Evolutionary conservation across 2,888 invertebrate genomes (phyloP).

Genomic region (Adelphocoris suturalis): DNA sequence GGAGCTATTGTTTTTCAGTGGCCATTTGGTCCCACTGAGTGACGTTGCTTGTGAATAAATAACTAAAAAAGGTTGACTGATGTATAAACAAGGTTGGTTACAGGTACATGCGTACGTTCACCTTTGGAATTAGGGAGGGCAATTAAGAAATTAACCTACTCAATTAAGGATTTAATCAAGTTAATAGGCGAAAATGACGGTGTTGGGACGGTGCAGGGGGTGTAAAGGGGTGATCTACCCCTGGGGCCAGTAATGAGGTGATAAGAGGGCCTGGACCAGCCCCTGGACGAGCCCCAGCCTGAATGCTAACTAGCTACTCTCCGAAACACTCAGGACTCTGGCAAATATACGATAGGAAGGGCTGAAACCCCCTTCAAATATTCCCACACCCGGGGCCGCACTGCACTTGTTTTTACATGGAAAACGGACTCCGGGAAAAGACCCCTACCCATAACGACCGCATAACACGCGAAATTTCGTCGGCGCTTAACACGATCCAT

Average conservation of each 20-base stretch:
- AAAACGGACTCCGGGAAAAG: background rate
- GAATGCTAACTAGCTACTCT: conserved; percentile 36
- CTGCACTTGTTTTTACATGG: conserved; percentile 55
- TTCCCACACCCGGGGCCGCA: background rate
- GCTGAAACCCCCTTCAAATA: background rate
- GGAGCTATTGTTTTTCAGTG: too few relatives aligned
- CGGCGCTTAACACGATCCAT: conserved; percentile 43
- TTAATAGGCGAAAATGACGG: conserved; percentile 3
- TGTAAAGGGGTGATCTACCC: background rate
- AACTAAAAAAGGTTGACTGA: too few relatives aligned
- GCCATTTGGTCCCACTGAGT: too few relatives aligned
- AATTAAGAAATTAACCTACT: background rate
- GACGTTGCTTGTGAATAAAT: too few relatives aligned
- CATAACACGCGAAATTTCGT: conserved; percentile 14
- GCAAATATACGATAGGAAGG: conserved; percentile 19
- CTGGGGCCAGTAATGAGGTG: conserved; percentile 18
- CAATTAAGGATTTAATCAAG: conserved; percentile 27
- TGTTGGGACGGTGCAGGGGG: background rate
- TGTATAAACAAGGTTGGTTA: too few relatives aligned
- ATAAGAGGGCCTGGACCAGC: conserved; percentile 33
- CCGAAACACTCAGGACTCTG: conserved; percentile 5
- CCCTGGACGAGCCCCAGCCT: background rate
- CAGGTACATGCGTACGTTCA: too few relatives aligned
- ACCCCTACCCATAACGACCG: conserved; percentile 28
- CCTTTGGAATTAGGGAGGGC: background rate